These are phyloP conservation scores for Pelosia muscerda DNA, from an alignment of 2,888 invertebrate species.

Conservation along the genomic window DNA sequence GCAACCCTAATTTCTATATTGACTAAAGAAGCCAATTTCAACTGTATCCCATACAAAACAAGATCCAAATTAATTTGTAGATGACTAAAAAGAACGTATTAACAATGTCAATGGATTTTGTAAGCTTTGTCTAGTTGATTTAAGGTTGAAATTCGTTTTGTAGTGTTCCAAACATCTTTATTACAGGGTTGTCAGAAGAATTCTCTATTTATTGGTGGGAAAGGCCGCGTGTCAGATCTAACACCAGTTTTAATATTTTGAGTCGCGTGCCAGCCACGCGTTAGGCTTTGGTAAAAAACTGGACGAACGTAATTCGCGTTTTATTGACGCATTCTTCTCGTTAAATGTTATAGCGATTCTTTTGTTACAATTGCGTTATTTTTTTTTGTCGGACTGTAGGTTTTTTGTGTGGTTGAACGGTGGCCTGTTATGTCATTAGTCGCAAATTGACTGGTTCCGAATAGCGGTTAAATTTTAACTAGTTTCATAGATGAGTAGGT, in stretches of 20 bases:
- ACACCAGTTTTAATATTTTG: slow-evolving; percentile 87
- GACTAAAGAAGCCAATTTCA: slow-evolving; percentile 39
- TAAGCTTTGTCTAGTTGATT: neutral
- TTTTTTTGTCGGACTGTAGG: slow-evolving; percentile 55
- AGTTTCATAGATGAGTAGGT: slow-evolving; percentile 29
- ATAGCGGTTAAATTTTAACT: slow-evolving; percentile 50
- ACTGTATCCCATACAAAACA: slow-evolving; percentile 34
- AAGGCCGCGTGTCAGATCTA: slow-evolving; percentile 85
- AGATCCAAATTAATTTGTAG: slow-evolving; percentile 40
- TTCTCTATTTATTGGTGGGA: slow-evolving; percentile 86
- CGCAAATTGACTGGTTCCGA: slow-evolving; percentile 70
- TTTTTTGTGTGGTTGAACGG: slow-evolving; percentile 70
- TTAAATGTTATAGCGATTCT: slow-evolving; percentile 75
- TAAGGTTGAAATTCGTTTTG: slow-evolving; percentile 51
- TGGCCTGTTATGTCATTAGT: slow-evolving; percentile 70
- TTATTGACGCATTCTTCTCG: slow-evolving; percentile 83
- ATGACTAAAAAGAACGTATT: neutral
- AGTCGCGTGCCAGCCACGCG: slow-evolving; percentile 79
- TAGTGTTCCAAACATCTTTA: slow-evolving; percentile 31
- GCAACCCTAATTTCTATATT: slow-evolving; percentile 76
- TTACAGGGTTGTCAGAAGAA: slow-evolving; percentile 74
- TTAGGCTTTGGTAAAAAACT: slow-evolving; percentile 84
- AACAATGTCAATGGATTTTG: slow-evolving; percentile 27
- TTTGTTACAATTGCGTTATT: slow-evolving; percentile 40
- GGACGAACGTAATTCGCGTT: slow-evolving; percentile 81